Conservation (phyloP, 2,113 vertebrate genomes). For the Rattus norvegicus region DNA sequence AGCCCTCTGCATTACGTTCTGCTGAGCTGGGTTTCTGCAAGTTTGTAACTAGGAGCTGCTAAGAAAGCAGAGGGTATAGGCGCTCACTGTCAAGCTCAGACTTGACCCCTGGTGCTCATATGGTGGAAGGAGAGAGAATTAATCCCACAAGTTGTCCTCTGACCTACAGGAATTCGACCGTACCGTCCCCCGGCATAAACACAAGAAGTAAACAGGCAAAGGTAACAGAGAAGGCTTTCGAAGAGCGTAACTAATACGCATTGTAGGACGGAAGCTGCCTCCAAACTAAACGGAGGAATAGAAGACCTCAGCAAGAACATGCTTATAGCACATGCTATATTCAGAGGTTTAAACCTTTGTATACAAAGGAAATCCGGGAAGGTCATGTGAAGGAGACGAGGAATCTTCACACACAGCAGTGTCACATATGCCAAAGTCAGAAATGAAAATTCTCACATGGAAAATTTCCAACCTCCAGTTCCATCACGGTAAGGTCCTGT, state of each 20-base stretch:
- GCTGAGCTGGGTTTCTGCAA: background rate
- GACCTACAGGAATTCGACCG: no score
- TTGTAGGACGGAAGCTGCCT: background rate
- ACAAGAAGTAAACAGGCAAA: no score
- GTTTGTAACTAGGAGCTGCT: no score
- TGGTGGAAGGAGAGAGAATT: background rate
- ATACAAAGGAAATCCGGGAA: background rate
- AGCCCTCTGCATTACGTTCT: background rate
- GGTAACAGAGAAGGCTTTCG: background rate
- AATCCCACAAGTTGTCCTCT: background rate
- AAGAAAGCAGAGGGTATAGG: background rate
- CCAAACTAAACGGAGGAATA: background rate
- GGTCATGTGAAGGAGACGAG: background rate
- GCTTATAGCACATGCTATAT: background rate
- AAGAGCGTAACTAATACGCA: background rate
- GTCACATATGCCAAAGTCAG: background rate
- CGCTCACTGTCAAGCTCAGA: background rate
- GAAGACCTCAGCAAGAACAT: background rate
- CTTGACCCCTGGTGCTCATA: background rate
- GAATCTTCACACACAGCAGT: background rate
- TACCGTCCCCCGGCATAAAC: no score
- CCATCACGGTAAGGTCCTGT: background rate
- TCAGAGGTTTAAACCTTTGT: background rate
- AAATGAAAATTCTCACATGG: background rate
- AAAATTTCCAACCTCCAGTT: background rate